These are phyloP conservation scores for Macropis europaea DNA, from an alignment of 2,888 invertebrate genomes.

Conservation along the genomic window DNA sequence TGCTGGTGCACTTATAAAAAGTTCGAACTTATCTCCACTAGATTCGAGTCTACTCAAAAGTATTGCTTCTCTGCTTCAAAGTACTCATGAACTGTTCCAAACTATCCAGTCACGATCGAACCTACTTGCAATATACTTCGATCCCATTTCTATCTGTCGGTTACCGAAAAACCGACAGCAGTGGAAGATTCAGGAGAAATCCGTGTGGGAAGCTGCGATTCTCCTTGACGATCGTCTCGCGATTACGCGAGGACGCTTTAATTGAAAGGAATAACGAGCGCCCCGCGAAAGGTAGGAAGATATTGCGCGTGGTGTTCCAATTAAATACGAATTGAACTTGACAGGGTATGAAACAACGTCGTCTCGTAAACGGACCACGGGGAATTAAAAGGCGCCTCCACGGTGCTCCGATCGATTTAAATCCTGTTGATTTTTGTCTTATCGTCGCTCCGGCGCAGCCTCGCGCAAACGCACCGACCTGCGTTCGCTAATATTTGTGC, in stretches of 20 bases:
- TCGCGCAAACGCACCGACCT: conserved; percentile 22
- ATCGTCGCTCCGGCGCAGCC: conserved; percentile 28
- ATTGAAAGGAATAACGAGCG: conserved; percentile 25
- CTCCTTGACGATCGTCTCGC: conserved; percentile 1
- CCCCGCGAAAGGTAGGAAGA: not conserved
- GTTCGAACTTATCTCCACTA: no score
- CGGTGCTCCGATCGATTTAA: conserved; percentile 32
- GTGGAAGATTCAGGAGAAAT: not conserved
- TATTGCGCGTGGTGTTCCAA: conserved; percentile 12
- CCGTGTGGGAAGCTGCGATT: not conserved
- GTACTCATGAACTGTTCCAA: no score
- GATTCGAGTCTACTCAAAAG: no score
- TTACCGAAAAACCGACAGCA: no score
- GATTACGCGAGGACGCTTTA: conserved; percentile 15
- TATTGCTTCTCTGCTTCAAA: no score
- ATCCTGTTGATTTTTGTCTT: conserved; percentile 51
- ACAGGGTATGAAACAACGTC: not conserved
- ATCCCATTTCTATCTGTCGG: no score
- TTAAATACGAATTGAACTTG: conserved; percentile 27
- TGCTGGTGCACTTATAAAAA: no score
- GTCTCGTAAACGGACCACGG: not conserved
- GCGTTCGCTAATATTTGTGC: conserved; percentile 52
- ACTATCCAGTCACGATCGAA: no score
- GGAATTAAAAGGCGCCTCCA: not conserved
- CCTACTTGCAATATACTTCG: no score